phyloP scores from a whole-genome alignment of 2,888 invertebrate species.

The Campopleginae sp. region DNA sequence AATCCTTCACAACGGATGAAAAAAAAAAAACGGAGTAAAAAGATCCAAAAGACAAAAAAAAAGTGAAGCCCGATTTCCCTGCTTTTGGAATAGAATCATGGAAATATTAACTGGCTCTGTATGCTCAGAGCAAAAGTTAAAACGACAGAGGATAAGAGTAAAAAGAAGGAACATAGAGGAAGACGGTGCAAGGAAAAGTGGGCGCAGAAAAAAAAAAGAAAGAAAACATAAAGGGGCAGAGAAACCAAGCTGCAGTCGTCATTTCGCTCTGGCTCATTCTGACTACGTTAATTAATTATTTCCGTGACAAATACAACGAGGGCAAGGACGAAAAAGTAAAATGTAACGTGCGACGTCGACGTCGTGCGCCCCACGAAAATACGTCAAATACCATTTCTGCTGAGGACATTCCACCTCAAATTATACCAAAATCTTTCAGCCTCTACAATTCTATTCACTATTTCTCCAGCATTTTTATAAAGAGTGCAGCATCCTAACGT shows the following conservation, averaged over 20 bases:
- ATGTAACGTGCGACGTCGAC: constrained; percentile 53
- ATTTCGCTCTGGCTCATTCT: constrained; percentile 56
- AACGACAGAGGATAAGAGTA: constrained; percentile 3
- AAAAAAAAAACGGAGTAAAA: constrained; percentile 43
- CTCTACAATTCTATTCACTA: neutral
- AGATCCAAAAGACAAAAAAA: constrained; percentile 49
- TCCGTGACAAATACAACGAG: constrained; percentile 74
- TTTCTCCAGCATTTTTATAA: neutral
- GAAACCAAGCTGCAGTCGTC: constrained; percentile 56
- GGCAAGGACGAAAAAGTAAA: constrained; percentile 35
- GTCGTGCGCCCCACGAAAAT: constrained; percentile 48
- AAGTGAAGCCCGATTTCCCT: constrained; percentile 15
- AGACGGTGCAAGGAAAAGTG: neutral
- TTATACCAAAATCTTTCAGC: neutral
- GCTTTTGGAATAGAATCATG: constrained; percentile 3
- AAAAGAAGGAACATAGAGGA: constrained; percentile 20
- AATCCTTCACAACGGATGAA: constrained; percentile 24
- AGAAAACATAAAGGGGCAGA: constrained; percentile 16
- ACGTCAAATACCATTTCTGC: constrained; percentile 21
- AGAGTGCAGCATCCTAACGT: neutral
- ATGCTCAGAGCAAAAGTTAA: constrained; percentile 27
- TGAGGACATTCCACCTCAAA: neutral
- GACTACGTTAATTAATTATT: constrained; percentile 79
- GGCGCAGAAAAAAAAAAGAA: neutral
- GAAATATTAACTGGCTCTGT: constrained; percentile 18